Evolutionary conservation across 2,113 vertebrate genomes (phyloP).

Genomic region (Pelvicachromis taeniatus): DNA sequence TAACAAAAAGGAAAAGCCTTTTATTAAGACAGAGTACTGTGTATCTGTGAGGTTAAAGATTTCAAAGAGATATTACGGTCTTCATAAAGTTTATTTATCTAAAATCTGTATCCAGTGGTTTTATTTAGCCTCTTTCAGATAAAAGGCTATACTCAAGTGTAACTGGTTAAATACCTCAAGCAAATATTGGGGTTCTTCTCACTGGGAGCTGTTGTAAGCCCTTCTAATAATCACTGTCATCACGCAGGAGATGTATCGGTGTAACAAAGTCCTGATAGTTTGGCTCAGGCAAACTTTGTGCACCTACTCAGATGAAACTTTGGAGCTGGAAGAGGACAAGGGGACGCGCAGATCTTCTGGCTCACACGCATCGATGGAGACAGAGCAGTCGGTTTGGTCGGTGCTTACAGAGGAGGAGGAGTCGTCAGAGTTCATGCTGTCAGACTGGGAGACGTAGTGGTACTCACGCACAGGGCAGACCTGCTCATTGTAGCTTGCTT

Average conservation of each 20-base stretch:
- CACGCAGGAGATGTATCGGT: not conserved
- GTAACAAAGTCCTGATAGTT: not conserved
- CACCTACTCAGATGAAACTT: not conserved
- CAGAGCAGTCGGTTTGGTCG: slow-evolving; percentile 35
- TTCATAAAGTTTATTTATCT: not conserved
- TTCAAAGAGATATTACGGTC: not conserved
- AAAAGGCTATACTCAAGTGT: not conserved
- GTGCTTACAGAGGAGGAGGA: slow-evolving; percentile 17
- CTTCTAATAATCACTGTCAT: not conserved
- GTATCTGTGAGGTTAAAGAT: not conserved
- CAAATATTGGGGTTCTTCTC: not conserved
- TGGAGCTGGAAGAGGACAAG: not conserved
- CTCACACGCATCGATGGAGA: not conserved
- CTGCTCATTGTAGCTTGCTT: slow-evolving; percentile 81
- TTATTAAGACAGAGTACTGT: not conserved
- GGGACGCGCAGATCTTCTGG: slow-evolving; percentile 23
- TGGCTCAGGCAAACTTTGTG: not conserved
- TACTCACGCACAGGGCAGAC: slow-evolving; percentile 82
- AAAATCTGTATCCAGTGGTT: not conserved
- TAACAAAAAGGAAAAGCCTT: not conserved
- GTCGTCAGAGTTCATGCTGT: slow-evolving; percentile 29
- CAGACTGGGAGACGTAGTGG: slow-evolving; percentile 23
- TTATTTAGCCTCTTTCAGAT: not conserved
- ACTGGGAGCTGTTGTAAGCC: not conserved
- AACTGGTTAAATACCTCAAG: not conserved